These are phyloP conservation scores for Ailuropoda melanoleuca DNA, from an alignment of 2,113 vertebrate genomes.

Conservation along the genomic window DNA sequence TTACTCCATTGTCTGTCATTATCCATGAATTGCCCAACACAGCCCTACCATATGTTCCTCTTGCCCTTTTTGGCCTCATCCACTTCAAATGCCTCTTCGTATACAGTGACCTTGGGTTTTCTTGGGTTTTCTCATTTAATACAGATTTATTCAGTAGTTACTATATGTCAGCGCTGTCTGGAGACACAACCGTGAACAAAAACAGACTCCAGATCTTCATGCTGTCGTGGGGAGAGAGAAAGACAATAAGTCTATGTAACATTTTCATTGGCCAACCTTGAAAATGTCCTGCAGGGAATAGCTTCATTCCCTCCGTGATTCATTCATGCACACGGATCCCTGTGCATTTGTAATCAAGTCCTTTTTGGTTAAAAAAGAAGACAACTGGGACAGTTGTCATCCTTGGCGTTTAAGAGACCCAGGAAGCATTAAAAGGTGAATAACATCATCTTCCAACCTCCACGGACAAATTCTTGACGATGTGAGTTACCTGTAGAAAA, in stretches of 20 bases:
- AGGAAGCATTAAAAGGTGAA: not conserved
- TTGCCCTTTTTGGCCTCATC: not conserved
- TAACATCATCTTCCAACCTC: not conserved
- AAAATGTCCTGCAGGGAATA: not conserved
- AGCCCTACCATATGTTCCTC: not conserved
- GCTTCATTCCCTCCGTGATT: not conserved
- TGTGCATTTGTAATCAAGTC: not conserved
- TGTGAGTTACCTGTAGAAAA: not conserved
- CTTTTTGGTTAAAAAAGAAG: not conserved
- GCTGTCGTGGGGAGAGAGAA: not conserved
- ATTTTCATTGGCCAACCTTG: not conserved
- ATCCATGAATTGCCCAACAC: too few species aligned
- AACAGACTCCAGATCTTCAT: not conserved
- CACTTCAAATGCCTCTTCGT: not conserved
- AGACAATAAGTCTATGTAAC: not conserved
- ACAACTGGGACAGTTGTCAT: not conserved
- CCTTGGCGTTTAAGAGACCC: not conserved
- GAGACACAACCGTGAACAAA: not conserved
- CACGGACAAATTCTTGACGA: not conserved
- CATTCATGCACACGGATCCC: not conserved
- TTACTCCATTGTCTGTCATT: too few species aligned
- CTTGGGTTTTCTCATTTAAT: not conserved
- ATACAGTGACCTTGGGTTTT: not conserved
- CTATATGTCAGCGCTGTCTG: not conserved
- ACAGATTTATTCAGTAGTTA: not conserved